Evolutionary conservation across 2,113 vertebrate genomes (phyloP).

Genomic region (Ginglymostoma cirratum): DNA sequence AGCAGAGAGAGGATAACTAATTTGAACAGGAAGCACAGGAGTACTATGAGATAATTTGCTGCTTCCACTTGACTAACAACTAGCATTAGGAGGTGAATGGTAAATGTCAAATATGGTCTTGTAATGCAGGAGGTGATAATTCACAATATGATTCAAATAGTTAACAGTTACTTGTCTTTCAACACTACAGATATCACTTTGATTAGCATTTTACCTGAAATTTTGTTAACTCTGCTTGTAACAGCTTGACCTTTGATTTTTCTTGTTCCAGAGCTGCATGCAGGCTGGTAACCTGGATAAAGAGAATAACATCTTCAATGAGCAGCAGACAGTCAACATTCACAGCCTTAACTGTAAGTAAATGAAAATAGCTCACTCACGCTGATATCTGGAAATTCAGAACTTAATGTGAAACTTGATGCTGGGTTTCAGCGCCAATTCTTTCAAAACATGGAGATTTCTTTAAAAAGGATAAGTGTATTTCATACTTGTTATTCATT

Average conservation of each 20-base stretch:
- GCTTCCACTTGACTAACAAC: not conserved
- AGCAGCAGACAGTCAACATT: not conserved
- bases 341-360: not conserved
- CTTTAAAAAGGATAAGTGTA: not conserved
- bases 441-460: not conserved
- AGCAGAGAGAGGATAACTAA: not conserved
- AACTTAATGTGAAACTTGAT: not conserved
- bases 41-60: not conserved
- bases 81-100: not conserved
- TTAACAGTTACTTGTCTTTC: not conserved
- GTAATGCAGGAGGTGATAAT: not conserved
- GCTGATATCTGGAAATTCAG: not conserved
- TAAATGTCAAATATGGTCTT: not conserved
- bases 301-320: slow-evolving; percentile 37
- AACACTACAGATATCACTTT: not conserved
- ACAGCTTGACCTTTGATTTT: slow-evolving; percentile 82
- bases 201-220: slow-evolving; percentile 66
- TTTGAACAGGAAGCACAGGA: not conserved
- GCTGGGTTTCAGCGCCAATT: not conserved
- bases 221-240: slow-evolving; percentile 81
- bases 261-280: slow-evolving; percentile 84
- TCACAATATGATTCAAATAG: not conserved
- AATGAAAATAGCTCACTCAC: not conserved
- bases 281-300: slow-evolving; percentile 69
- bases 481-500: not conserved